A percentile compares a stretch with the other conserved stretches of the same genome.
Evolutionary conservation across 2,888 invertebrate species (phyloP).

Genomic region (Ypsolopha scabrella): DNA sequence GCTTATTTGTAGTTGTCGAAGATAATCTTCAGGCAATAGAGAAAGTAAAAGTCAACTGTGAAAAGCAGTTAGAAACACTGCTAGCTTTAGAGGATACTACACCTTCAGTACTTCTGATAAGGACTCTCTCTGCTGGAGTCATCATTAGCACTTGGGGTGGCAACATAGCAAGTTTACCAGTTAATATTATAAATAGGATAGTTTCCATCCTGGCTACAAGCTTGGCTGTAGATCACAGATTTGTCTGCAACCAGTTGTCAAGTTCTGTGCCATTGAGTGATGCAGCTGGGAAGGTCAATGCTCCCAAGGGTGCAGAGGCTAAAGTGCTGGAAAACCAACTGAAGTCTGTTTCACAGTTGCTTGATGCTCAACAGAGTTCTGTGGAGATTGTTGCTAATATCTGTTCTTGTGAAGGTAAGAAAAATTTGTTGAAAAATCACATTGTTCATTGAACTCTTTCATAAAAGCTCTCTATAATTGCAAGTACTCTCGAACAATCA

Average conservation of each 20-base stretch:
- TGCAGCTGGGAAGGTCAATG: slow-evolving; percentile 28
- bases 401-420: slow-evolving; percentile 73
- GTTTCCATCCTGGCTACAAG: slow-evolving; percentile 61
- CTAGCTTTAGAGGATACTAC: slow-evolving; percentile 45
- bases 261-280: slow-evolving; percentile 54
- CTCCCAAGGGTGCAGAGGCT: slow-evolving; percentile 43
- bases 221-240: slow-evolving; percentile 65
- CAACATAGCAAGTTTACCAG: slow-evolving; percentile 44
- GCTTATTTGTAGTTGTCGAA: slow-evolving; percentile 78
- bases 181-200: slow-evolving; percentile 57
- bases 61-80: slow-evolving; percentile 46
- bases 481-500: too few species aligned
- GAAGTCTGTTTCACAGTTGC: slow-evolving; percentile 59
- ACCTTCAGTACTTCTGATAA: slow-evolving; percentile 56
- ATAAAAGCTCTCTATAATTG: too few species aligned
- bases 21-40: slow-evolving; percentile 73
- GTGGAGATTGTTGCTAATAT: slow-evolving; percentile 80
- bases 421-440: background rate
- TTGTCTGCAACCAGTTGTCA: slow-evolving; percentile 55
- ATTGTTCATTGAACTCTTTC: too few species aligned
- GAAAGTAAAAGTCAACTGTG: slow-evolving; percentile 61
- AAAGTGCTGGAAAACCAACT: slow-evolving; percentile 56
- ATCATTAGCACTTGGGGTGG: slow-evolving; percentile 65
- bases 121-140: slow-evolving; percentile 71
- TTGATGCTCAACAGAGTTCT: slow-evolving; percentile 77